phyloP scores from a whole-genome alignment of 1,140 invertebrate genomes.

The Panagrolaimus sp. region DNA sequence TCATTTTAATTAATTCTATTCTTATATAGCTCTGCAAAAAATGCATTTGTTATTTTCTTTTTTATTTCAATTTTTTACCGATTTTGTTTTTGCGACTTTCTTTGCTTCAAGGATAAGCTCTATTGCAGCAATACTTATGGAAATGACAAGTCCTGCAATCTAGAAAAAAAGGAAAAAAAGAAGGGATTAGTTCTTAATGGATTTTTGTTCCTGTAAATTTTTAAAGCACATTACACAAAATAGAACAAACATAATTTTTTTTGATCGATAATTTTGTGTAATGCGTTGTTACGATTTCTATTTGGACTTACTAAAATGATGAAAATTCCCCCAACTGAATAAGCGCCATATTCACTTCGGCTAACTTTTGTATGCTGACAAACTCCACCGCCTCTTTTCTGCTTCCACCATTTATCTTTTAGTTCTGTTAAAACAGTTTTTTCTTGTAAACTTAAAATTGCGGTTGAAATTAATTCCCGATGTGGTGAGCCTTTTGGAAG shows the following conservation, averaged over 20 bases:
- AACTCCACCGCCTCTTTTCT: slow-evolving; percentile 63
- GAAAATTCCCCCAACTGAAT: slow-evolving; percentile 90
- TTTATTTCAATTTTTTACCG: background rate
- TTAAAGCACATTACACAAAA: too few relatives aligned
- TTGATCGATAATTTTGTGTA: background rate
- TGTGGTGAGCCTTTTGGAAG: slow-evolving; percentile 74
- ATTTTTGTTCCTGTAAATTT: too few relatives aligned
- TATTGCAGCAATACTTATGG: background rate
- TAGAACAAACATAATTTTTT: too few relatives aligned
- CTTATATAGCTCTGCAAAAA: background rate
- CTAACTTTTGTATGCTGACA: slow-evolving; percentile 32
- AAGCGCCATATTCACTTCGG: slow-evolving; percentile 70
- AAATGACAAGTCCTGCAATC: slow-evolving; percentile 12
- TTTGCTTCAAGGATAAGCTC: slow-evolving; percentile 9
- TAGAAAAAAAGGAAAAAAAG: too few relatives aligned
- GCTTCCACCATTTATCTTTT: slow-evolving; percentile 80
- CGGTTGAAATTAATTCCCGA: slow-evolving; percentile 70
- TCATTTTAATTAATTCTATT: background rate
- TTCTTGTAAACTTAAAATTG: slow-evolving; percentile 74
- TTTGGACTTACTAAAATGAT: slow-evolving; percentile 84
- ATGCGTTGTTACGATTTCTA: background rate
- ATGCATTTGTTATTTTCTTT: background rate
- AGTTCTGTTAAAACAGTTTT: slow-evolving; percentile 69
- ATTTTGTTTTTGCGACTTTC: slow-evolving; percentile 5
- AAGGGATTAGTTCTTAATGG: too few relatives aligned